Base-by-base conservation (phyloP, 1,140 invertebrate genomes). In the Drosophila prosaltans region DNA sequence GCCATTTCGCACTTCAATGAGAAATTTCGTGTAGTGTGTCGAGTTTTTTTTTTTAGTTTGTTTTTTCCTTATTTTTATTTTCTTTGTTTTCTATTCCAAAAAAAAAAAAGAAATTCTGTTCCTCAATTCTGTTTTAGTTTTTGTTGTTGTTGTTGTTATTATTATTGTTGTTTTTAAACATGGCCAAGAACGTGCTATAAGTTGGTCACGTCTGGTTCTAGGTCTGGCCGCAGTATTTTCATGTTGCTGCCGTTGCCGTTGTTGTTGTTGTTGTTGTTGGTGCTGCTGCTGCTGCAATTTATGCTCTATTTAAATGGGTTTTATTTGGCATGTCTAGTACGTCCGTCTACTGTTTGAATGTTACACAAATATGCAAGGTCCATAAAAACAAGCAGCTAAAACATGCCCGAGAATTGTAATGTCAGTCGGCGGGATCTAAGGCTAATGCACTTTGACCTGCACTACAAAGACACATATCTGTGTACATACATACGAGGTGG, bases 231-330 rank as follows among this genome's bases (percentile, higher is more conserved):
- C 28, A 41, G 55, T 61, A 24, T 26, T 40, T 39, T 57, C 21
- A 28, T 11, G 36, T 71, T 73, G 60, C 21, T 55, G 45, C 11
- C n/a, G 16, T 60, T 48, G 16, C 58, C 57, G 26, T 41, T 39
- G 58, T 40, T 72, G 60, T 21, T 55, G 60, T 21, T 55, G 39
- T 9, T 9, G 36, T 60, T 51, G 24, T 36, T 62, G 28, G 32
- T 40, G 59, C 24, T 72, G 28, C 55, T 66, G 74, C 62, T 78
- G 55, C 32, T 80, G 79, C 75, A 76, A 66, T 82, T 85, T 85
- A 88, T 86, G 82, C 83, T 85, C 82, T 88, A 85, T 82, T 85
- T 85, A 79, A 78, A 73, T 51, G 80, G 45, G 65, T 88, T 85
- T 82, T 88, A 86, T 86, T 79, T 82, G 79, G 68, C 82, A 79